Evolutionary conservation across 2,888 invertebrate species (phyloP).

Genomic region (Bhutanitis thaidina): DNA sequence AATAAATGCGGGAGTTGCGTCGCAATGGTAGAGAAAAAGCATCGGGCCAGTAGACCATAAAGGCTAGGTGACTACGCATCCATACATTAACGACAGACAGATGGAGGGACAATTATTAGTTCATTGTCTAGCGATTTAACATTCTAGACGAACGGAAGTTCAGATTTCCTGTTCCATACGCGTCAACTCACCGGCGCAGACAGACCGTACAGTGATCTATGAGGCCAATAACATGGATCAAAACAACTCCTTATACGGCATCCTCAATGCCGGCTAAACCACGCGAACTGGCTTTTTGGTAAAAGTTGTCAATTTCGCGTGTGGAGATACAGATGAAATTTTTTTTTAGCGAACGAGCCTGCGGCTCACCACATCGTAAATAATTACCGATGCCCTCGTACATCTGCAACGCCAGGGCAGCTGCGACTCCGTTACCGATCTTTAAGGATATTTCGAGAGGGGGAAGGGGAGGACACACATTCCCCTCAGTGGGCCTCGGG

Average conservation of each 20-base stretch:
- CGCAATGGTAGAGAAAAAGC: constrained; percentile 32
- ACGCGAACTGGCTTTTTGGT: constrained; percentile 44
- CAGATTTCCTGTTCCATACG: constrained; percentile 66
- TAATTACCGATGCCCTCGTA: too few species aligned
- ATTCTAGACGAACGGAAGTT: constrained; percentile 73
- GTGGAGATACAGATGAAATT: too few species aligned
- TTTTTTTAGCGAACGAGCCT: too few species aligned
- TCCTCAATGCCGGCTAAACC: constrained; percentile 48
- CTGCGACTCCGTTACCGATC: too few species aligned
- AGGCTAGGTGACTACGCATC: constrained; percentile 50
- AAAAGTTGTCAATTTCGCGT: constrained; percentile 23
- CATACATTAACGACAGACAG: constrained; percentile 46
- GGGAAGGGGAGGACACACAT: too few species aligned
- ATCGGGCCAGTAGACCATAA: constrained; percentile 57
- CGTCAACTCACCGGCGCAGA: constrained; percentile 25
- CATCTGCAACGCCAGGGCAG: too few species aligned
- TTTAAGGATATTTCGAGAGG: too few species aligned
- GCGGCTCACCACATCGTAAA: too few species aligned
- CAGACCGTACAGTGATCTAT: constrained; percentile 24
- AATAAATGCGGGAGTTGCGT: constrained; percentile 29
- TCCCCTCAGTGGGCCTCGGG: too few species aligned
- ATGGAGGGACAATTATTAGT: constrained; percentile 54
- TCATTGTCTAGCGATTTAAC: constrained; percentile 69
- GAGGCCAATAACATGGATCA: constrained; percentile 55
- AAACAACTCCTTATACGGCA: constrained; percentile 60